Evolutionary conservation across 2,797 vertebrate genomes (phyloP), one percentile per base, ranked within the genome.

Genomic region (Todus mexicanus): DNA sequence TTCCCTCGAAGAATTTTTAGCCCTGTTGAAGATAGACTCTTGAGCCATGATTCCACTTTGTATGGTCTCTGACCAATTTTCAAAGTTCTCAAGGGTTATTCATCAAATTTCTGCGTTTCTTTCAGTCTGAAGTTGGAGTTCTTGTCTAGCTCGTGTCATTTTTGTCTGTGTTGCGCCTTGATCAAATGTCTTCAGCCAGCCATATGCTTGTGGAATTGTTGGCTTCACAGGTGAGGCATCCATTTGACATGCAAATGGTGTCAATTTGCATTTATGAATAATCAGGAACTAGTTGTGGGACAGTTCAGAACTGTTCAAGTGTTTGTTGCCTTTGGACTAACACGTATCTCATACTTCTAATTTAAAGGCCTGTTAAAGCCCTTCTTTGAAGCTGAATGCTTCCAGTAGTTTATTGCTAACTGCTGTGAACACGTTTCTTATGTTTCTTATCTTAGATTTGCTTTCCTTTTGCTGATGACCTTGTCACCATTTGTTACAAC

Each of bases 401-500:
- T 80, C 20, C n/a, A 51, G 47, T 38, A 47, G 38, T 65, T 93
- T 61, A 11, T 54, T 60, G 42, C 45, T 40, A 68, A 61, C 53
- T 90, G 15, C 40, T 87, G 45, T n/a, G 57, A 89, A 42, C 38
- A 19, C 13, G 3, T 73, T 72, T 51, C 37, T n/a, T 45, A 5
- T 1, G 9, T 69, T 87, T 70, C 26, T 72, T 84, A 42, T 51
- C 60, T 79, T 43, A 47, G 14, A 12, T 71, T 42, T 68, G 27
- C 57, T 73, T 90, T 68, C 45, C 60, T 92, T 89, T 87, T 92
- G 35, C 38, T 4, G 1, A 15, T 31, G 50, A 48, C 75, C 50
- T 90, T 94, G 69, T 59, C 65, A 57, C 84, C 75, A 61, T 94
- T 94, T 90, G 69, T 84, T 43, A 15, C 27, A 75, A 45, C 78